Evolutionary conservation across 1,140 invertebrate genomes (phyloP), one percentile per base, ranked within the genome.

Genomic region (Anoplophora glabripennis): DNA sequence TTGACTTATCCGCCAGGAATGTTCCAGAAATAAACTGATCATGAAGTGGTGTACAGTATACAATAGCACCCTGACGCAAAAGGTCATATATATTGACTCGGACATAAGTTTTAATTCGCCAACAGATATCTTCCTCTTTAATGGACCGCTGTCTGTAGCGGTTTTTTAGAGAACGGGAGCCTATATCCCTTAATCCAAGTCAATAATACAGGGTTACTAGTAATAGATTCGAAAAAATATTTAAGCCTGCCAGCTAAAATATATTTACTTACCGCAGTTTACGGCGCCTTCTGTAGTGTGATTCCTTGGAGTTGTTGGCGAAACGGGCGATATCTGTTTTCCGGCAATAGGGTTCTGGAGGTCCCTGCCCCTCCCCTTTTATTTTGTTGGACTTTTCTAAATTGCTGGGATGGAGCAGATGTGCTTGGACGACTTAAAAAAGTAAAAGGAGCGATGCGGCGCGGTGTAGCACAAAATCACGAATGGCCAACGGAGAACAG

Each of bases 11-110:
- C 17, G 7, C 42, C 53, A 34, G 61, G 44, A 55, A 71, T 58
- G 28, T 48, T 34, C 28, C 34, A 10, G 17, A 55, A n/a, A 68
- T 21, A 65, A 71, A 72, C 53, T 67, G 60, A 7, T 55, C 34
- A 41, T n/a, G n/a, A n/a, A 12, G 11, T 15, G 9, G n/a, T 14
- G 12, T 52, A 37, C 14, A n/a, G 38, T 52, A 11, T 28, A 48
- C 36, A 8, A 8, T 44, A 44, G 12, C 11, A 1, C 11, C 51
- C 51, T n/a, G 28, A 7, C 14, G 11, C n/a, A 0, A 53, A 5
- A 1, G 17, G 36, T 40, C 41, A n/a, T 17, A 14, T 17, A n/a
- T 44, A n/a, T 1, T 11, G 9, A 10, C 9, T 21, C 14, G 15
- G 12, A n/a, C 14, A 4, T 18, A 14, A 44, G 21, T 17, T 17